Conservation (phyloP, 2,888 invertebrate genomes). For the Choristoneura rosaceana region DNA sequence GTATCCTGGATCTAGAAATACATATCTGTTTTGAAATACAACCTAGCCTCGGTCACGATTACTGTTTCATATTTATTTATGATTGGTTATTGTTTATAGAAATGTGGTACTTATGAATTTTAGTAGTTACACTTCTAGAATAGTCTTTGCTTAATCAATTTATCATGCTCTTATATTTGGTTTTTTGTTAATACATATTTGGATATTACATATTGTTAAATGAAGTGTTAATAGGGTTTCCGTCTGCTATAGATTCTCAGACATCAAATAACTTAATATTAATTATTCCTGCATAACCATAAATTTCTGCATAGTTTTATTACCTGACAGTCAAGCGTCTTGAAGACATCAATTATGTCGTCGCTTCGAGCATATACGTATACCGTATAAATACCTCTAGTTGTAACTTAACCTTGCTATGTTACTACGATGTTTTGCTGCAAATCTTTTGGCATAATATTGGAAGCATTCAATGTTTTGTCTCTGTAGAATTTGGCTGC, state of each 20-base stretch:
- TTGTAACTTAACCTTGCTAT: constrained; percentile 22
- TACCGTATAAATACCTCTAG: not conserved
- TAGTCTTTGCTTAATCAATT: no score
- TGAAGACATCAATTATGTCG: constrained; percentile 64
- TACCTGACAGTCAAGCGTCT: constrained; percentile 68
- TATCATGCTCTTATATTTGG: no score
- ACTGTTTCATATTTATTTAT: constrained; percentile 51
- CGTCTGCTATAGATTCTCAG: no score
- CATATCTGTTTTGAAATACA: constrained; percentile 72
- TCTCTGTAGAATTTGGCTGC: no score
- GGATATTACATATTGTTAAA: no score
- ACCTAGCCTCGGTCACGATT: constrained; percentile 69
- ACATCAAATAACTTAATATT: no score
- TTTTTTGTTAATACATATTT: no score
- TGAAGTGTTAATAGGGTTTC: not conserved
- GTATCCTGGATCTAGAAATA: constrained; percentile 70
- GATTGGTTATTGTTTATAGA: constrained; percentile 55
- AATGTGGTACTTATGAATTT: constrained; percentile 36
- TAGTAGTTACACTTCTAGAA: not conserved
- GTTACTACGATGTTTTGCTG: constrained; percentile 19
- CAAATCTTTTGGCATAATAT: not conserved
- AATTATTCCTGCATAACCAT: constrained; percentile 11
- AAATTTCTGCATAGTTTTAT: constrained; percentile 57
- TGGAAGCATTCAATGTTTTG: no score
- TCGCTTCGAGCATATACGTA: constrained; percentile 50